Base-by-base conservation (phyloP, 2,888 invertebrate species). In the Metellina segmentata region DNA sequence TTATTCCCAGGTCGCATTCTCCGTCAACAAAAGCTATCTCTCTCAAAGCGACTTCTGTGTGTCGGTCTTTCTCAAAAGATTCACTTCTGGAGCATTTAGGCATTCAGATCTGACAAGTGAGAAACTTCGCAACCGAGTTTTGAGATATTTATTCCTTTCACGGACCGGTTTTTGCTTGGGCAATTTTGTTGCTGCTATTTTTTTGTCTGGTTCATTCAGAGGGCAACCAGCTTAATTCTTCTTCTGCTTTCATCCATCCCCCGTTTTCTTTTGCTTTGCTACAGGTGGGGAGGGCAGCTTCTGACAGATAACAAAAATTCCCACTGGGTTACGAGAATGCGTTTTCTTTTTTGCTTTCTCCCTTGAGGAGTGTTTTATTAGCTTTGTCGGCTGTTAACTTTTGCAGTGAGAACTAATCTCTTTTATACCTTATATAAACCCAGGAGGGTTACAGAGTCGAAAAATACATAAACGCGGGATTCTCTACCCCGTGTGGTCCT, bases 311-410 rank as follows among this genome's bases (percentile, higher is more conserved):
- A 88, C 81, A 88, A 82, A 88, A 87, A 81, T 53, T 69, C 81
- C 71, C 81, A 88, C 87, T 87, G 81, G 87, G 87, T 87, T 81
- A 87, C 81, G 87, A 75, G 81, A 74, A 61, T 88, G 49, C 61
- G 61, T 81, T 20, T 75, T 71, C 20, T 79, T 20, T 86, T 71
- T 20, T 88, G 52, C 53, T 81, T 19, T 49, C 51, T 69, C 11
- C 4, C 16, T n/a, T 49, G 61, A 49, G 61, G 75, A 81, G 88
- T 74, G 88, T 88, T 88, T 88, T 88, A 88, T 88, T 88, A 74
- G 88, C 81, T 88, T 88, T 88, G 88, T 88, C 88, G 88, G 81
- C 74, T 88, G 74, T 81, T 88, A 88, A 88, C 88, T 88, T 88
- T 52, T 81, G 20, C 87, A n/a, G 81, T 34, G 70, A 11, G 52